phyloP scores from a whole-genome alignment of 2,888 invertebrate genomes.

The Synergus gifuensis region DNA sequence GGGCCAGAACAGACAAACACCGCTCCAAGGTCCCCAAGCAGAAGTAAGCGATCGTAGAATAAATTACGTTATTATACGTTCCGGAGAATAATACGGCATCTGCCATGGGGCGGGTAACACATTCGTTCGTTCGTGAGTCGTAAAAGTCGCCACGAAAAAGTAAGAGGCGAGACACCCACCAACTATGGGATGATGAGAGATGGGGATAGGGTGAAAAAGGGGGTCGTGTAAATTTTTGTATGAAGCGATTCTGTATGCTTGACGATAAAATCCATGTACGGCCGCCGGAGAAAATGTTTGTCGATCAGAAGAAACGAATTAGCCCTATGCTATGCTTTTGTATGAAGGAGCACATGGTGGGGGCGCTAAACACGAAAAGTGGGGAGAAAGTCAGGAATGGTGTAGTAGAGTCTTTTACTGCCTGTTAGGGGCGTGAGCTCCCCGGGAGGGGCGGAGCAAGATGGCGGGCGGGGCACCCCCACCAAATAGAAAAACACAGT shows the following conservation, averaged over 20 bases:
- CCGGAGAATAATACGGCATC: constrained; percentile 57
- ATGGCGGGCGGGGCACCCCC: constrained; percentile 48
- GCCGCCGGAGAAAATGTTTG: constrained; percentile 58
- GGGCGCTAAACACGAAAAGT: constrained; percentile 56
- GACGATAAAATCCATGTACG: constrained; percentile 65
- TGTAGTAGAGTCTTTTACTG: constrained; percentile 15
- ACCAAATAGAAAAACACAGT: constrained; percentile 36
- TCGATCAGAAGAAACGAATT: constrained; percentile 72
- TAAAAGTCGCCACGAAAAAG: constrained; percentile 53
- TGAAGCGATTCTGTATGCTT: constrained; percentile 71
- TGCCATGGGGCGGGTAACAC: constrained; percentile 66
- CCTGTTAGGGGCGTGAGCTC: constrained; percentile 10
- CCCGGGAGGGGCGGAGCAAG: constrained; percentile 41
- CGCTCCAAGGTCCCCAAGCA: constrained; percentile 31
- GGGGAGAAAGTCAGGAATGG: constrained; percentile 47
- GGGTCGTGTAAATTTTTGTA: constrained; percentile 71
- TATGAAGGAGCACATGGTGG: constrained; percentile 45
- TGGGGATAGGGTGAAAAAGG: constrained; percentile 46
- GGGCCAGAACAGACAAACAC: constrained; percentile 27
- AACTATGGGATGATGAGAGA: constrained; percentile 23
- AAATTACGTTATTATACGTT: constrained; percentile 64
- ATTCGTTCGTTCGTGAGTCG: constrained; percentile 65
- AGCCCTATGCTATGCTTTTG: constrained; percentile 57
- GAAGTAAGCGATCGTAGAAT: constrained; percentile 65
- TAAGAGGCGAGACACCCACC: constrained; percentile 41